phyloP scores from a whole-genome alignment of 2,797 vertebrate species.

The Chelidonichthys spinosus region DNA sequence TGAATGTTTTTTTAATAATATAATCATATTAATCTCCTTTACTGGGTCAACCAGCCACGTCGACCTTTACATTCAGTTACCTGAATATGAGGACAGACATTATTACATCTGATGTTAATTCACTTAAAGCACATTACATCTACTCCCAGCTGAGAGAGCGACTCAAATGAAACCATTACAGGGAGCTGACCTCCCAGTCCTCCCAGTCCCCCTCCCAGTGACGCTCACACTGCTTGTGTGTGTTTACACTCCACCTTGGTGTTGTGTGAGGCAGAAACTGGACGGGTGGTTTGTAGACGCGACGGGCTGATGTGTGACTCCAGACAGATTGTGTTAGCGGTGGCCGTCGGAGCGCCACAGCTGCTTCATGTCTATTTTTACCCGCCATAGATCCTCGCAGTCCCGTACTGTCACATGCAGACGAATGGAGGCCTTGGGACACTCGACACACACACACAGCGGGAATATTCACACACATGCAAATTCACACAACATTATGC shows the following conservation, averaged over 20 bases:
- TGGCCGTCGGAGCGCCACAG: conserved; percentile 58
- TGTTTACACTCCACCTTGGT: conserved; percentile 24
- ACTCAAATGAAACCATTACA: background rate
- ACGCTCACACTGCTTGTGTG: conserved; percentile 40
- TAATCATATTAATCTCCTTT: too few relatives aligned
- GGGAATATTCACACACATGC: too few relatives aligned
- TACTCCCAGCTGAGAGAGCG: too few relatives aligned
- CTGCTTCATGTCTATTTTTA: conserved; percentile 75
- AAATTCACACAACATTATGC: too few relatives aligned
- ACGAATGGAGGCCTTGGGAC: conserved; percentile 54
- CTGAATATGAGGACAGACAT: too few relatives aligned
- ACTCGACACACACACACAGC: conserved; percentile 10
- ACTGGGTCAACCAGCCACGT: too few relatives aligned
- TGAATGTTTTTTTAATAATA: too few relatives aligned
- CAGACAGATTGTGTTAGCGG: conserved; percentile 54
- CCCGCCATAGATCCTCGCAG: conserved; percentile 70
- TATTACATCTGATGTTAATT: too few relatives aligned
- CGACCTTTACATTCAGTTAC: too few relatives aligned
- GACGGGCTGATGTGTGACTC: conserved; percentile 41
- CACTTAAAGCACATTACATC: too few relatives aligned
- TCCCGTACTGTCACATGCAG: conserved; percentile 74
- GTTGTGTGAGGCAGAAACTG: conserved; percentile 27
- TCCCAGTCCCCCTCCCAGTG: conserved; percentile 22
- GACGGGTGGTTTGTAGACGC: conserved; percentile 49
- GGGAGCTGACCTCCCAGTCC: conserved; percentile 10